These are phyloP conservation scores for Barbus barbus DNA, from an alignment of 2,113 vertebrate species.

Conservation along the genomic window DNA sequence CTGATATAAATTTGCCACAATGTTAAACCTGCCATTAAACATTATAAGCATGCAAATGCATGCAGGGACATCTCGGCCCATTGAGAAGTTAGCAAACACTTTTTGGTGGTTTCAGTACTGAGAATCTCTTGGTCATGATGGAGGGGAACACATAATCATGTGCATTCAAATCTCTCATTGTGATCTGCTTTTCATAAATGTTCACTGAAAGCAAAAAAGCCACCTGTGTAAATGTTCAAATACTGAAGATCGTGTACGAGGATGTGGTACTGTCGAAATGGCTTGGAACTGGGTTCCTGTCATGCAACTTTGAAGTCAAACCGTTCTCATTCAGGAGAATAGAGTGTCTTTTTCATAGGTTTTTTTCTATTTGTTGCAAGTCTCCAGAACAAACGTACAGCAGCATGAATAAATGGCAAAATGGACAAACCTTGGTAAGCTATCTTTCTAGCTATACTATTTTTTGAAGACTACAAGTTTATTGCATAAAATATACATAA, in stretches of 20 bases:
- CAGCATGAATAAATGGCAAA: not conserved
- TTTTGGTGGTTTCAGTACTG: too few relatives aligned
- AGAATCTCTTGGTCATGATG: too few relatives aligned
- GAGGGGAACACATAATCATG: not conserved
- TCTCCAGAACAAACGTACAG: not conserved
- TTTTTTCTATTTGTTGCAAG: not conserved
- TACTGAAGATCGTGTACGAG: not conserved
- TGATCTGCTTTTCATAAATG: not conserved
- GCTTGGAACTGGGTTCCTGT: not conserved
- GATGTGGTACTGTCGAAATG: not conserved
- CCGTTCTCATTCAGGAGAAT: not conserved
- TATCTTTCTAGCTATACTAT: not conserved
- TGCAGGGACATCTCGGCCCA: too few relatives aligned
- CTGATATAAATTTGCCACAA: not conserved
- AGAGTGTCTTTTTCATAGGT: not conserved
- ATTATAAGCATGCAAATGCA: not conserved
- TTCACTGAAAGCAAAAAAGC: conserved; percentile 11
- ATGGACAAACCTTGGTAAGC: not conserved
- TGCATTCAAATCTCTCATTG: not conserved
- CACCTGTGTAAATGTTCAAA: not conserved
- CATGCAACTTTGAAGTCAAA: not conserved
- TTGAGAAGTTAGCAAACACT: not conserved
- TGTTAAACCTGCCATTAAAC: not conserved
- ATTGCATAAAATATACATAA: too few relatives aligned
- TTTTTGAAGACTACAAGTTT: not conserved